phyloP scores from a whole-genome alignment of 1,140 invertebrate species.

The Neodiprion fabricii region DNA sequence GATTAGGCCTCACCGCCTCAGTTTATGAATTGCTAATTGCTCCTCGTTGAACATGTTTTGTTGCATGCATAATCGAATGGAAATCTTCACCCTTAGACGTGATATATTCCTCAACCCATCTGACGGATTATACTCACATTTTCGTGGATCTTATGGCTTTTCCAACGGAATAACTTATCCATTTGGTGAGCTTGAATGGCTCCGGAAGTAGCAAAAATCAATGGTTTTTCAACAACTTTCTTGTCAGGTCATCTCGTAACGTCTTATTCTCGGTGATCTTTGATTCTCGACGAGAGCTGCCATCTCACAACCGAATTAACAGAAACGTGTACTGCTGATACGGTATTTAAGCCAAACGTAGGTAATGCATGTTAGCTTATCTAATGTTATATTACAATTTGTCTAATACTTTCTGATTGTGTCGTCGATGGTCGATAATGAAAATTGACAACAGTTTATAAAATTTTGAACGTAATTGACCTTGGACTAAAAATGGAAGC shows the following conservation, averaged over 20 bases:
- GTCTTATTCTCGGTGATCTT: neutral
- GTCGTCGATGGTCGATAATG: too few relatives aligned
- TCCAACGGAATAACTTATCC: conserved; percentile 55
- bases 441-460: too few relatives aligned
- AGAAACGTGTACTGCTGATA: too few relatives aligned
- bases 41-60: conserved; percentile 19
- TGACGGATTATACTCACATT: conserved; percentile 44
- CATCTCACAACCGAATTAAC: neutral
- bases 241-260: neutral
- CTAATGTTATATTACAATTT: too few relatives aligned
- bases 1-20: neutral
- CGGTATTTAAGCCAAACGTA: too few relatives aligned
- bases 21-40: conserved; percentile 15
- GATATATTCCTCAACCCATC: conserved; percentile 10
- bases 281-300: neutral
- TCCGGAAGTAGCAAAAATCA: neutral
- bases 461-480: too few relatives aligned
- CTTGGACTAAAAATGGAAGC: too few relatives aligned
- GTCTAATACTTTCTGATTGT: too few relatives aligned
- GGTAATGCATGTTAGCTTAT: too few relatives aligned
- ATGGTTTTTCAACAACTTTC: neutral
- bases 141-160: conserved; percentile 51
- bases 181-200: conserved; percentile 28
- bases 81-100: conserved; percentile 28
- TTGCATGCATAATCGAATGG: conserved; percentile 33